A percentile compares a stretch with the other conserved stretches of the same genome.
Conservation (phyloP, 2,113 vertebrate genomes). For the Junco hyemalis region DNA sequence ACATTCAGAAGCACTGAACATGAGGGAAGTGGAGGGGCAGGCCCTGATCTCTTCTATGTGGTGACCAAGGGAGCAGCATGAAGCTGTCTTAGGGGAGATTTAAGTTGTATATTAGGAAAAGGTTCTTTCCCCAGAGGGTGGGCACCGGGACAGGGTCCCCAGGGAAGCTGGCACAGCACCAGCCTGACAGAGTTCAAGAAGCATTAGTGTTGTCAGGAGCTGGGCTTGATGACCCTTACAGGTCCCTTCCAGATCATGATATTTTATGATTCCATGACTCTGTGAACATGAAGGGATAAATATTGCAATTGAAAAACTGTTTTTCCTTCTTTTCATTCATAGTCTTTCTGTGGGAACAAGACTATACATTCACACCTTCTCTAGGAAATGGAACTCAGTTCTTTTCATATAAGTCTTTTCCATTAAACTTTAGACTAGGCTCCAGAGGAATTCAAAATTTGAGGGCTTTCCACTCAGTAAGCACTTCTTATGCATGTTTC, state of each 20-base stretch:
- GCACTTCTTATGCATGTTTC: fast-evolving
- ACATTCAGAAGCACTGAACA: background rate
- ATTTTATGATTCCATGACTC: background rate
- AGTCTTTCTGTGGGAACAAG: background rate
- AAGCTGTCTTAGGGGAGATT: background rate
- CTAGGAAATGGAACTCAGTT: background rate
- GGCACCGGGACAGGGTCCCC: too few species aligned
- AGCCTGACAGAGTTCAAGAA: background rate
- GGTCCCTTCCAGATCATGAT: background rate
- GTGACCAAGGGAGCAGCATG: background rate
- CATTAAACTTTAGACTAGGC: background rate
- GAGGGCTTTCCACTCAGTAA: background rate
- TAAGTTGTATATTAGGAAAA: background rate
- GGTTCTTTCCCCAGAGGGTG: background rate
- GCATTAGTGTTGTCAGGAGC: background rate
- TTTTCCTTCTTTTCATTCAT: background rate
- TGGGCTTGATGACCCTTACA: fast-evolving
- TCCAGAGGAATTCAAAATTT: background rate
- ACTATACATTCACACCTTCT: background rate
- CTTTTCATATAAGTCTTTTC: background rate
- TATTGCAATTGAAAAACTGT: background rate
- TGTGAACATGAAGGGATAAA: background rate
- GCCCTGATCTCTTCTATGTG: background rate
- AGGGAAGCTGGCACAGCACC: background rate
- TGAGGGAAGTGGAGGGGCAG: background rate